A percentile compares a stretch with the other conserved stretches of the same genome.
Conservation (phyloP, 2,113 vertebrate species). For the Meleagris gallopavo region DNA sequence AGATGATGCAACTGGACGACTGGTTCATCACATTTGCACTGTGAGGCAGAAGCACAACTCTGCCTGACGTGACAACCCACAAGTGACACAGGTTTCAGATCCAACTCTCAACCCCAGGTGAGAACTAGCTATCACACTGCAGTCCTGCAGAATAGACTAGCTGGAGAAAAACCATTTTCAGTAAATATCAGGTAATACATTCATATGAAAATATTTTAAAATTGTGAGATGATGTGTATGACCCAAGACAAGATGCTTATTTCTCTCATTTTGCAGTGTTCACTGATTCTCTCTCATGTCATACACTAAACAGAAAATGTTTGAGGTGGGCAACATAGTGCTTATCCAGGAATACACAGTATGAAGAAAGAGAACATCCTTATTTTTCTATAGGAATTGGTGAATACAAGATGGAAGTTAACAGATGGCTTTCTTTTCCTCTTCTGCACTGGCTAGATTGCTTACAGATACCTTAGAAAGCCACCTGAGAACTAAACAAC, state of each 20-base stretch:
- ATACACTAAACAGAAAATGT: neutral
- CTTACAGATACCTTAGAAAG: neutral
- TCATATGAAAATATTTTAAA: neutral
- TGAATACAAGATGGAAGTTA: neutral
- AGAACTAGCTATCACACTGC: neutral
- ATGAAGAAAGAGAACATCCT: neutral
- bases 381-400: rapidly evolving
- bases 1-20: neutral
- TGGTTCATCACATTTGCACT: neutral
- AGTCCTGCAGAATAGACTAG: neutral
- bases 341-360: neutral
- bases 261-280: neutral
- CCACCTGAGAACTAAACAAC: neutral
- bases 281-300: neutral
- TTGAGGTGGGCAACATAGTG: neutral
- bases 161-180: neutral
- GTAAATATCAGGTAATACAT: neutral
- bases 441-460: neutral
- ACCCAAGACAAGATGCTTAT: neutral
- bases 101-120: neutral
- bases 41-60: neutral
- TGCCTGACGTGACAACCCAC: neutral
- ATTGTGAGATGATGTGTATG: neutral
- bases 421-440: neutral
- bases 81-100: neutral